Evolutionary conservation across 2,113 vertebrate genomes (phyloP).

Genomic region (Corythaeola cristata): DNA sequence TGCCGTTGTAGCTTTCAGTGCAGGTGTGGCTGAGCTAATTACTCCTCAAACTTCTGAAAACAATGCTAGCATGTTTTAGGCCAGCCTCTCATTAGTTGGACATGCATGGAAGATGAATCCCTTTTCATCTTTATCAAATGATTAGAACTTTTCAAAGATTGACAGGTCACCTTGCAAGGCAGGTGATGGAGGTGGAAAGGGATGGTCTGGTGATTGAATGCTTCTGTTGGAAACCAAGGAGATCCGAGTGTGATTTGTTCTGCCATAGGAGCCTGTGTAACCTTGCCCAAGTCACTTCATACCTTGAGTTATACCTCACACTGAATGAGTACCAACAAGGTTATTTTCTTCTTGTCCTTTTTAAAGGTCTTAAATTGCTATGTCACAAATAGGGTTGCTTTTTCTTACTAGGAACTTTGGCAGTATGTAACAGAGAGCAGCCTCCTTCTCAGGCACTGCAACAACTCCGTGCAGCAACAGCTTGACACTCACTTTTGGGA

Average conservation of each 20-base stretch:
- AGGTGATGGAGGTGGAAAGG: background rate
- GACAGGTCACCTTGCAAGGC: background rate
- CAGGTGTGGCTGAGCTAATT: background rate
- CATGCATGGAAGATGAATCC: background rate
- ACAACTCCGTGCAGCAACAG: background rate
- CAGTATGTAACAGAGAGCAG: background rate
- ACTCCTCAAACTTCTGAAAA: background rate
- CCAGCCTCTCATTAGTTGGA: background rate
- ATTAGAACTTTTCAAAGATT: background rate
- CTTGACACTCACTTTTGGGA: background rate
- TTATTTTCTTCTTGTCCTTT: background rate
- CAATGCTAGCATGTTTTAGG: background rate
- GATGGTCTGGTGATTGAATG: background rate
- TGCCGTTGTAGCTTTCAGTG: background rate
- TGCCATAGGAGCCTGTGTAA: background rate
- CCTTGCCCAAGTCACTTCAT: background rate
- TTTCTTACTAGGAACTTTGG: background rate
- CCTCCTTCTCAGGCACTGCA: background rate
- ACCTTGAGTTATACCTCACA: background rate
- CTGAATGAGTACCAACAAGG: background rate
- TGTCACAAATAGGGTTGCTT: background rate
- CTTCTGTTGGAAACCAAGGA: background rate
- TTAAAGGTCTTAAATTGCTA: background rate
- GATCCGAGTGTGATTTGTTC: background rate
- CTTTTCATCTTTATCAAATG: background rate